Evolutionary conservation across 92 coral and sea anemone species (phyloP), one percentile per base, ranked within the genome.

Genomic region (Paragorgia papillata): DNA sequence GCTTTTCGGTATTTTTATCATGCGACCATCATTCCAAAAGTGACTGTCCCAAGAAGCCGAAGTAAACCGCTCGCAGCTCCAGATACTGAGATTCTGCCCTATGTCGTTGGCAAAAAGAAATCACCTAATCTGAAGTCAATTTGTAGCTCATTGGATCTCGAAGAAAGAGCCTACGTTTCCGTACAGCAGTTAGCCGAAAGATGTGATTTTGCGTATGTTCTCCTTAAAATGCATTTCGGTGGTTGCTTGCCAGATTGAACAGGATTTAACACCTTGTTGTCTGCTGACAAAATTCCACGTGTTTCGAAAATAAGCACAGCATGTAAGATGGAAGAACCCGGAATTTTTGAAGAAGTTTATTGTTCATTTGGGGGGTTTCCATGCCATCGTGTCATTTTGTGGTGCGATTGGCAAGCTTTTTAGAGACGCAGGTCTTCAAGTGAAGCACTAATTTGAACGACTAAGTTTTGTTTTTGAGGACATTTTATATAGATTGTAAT

Each of bases 241-340:
- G 39, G 75, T 24, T 46, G 75, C 40, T 24, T 69, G 46, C 75
- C 75, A 22, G 75, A 69, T 49, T 82, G 82, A 82, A 82, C 86
- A 13, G 86, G 85, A 22, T 74, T 82, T 66, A 82, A 75, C 76
- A 82, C 86, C 29, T 18, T 82, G 13, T 79, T 82, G 14, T 34
- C 46, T 50, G 2, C 24, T 24, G 40, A 73, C 57, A 26, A 73
- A 28, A 62, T 73, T 37, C 85, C 85, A 57, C 44, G 37, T 74
- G 51, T 61, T 19, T 82, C 82, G 8, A 74, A 59, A 41, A 69
- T 62, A 30, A 66, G 84, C 64, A 7, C 84, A 80, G 57, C 79
- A 66, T 24, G 53, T 80, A 20, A 67, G 84, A 57, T 80, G 84
- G 84, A 80, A 80, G 49, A 54, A 54, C 19, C 46, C 70, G 0